phyloP scores from a whole-genome alignment of 2,113 vertebrate genomes.

The Rhynchomys soricoides region DNA sequence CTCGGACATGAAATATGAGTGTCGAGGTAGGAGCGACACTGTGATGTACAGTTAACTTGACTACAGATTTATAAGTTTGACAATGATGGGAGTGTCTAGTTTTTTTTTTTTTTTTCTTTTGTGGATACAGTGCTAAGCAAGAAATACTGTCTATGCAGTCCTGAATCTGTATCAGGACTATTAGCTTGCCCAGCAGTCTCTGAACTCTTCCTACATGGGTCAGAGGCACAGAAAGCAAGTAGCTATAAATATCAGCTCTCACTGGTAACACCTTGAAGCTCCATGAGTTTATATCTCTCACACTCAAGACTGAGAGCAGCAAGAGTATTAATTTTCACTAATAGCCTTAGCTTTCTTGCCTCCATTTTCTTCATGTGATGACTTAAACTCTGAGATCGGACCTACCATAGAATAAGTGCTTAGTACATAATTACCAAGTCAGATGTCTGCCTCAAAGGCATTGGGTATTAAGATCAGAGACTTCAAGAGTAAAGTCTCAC shows the following conservation, averaged over 20 bases:
- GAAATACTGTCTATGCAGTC: neutral
- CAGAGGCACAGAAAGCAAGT: neutral
- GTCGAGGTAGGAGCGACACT: constrained; percentile 91
- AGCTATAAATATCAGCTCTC: neutral
- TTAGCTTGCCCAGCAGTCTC: neutral
- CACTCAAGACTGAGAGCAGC: neutral
- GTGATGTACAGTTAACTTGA: no score
- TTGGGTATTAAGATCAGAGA: neutral
- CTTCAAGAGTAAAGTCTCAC: neutral
- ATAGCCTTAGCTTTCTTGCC: neutral
- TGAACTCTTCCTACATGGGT: neutral
- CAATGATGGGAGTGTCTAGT: neutral
- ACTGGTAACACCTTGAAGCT: neutral
- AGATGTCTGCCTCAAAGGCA: neutral
- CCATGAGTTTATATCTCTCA: neutral
- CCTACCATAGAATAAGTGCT: neutral
- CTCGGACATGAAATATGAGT: constrained; percentile 99
- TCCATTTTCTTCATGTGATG: neutral
- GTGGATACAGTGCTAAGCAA: neutral
- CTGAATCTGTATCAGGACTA: neutral
- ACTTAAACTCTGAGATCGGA: neutral
- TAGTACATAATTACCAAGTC: neutral
- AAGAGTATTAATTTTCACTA: neutral
- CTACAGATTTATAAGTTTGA: neutral
- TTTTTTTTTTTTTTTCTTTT: neutral